Evolutionary conservation across 2,113 vertebrate genomes (phyloP).

Genomic region (Bubalus kerabau): DNA sequence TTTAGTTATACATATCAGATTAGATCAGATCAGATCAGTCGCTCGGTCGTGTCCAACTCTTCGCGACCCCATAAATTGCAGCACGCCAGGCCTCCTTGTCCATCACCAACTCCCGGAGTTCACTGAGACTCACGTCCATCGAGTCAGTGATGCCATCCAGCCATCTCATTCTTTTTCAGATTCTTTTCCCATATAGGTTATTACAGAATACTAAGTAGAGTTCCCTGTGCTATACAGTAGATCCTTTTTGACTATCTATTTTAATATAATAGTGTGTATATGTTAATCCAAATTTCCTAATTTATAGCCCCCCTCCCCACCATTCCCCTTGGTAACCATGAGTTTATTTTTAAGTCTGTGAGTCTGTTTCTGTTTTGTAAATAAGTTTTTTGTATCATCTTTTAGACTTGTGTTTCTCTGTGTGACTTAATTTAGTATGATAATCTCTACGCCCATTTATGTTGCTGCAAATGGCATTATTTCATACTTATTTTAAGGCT

Average conservation of each 20-base stretch:
- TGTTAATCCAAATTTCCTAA: not conserved
- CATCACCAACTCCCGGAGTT: no score
- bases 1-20: not conserved
- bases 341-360: not conserved
- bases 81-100: no score
- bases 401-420: not conserved
- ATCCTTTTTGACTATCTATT: not conserved
- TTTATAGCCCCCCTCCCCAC: not conserved
- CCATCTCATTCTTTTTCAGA: not conserved
- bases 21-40: no score
- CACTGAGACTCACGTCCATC: no score
- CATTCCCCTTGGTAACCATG: not conserved
- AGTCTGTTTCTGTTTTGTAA: not conserved
- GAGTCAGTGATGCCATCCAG: no score
- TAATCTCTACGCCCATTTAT: not conserved
- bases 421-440: not conserved
- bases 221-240: not conserved
- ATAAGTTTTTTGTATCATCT: not conserved
- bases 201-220: not conserved
- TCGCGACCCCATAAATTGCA: no score
- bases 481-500: not conserved
- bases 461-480: not conserved
- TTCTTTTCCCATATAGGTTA: not conserved
- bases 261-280: not conserved
- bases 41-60: no score